Base-by-base conservation (phyloP, 1,140 invertebrate species). In the Pararge aegeria region DNA sequence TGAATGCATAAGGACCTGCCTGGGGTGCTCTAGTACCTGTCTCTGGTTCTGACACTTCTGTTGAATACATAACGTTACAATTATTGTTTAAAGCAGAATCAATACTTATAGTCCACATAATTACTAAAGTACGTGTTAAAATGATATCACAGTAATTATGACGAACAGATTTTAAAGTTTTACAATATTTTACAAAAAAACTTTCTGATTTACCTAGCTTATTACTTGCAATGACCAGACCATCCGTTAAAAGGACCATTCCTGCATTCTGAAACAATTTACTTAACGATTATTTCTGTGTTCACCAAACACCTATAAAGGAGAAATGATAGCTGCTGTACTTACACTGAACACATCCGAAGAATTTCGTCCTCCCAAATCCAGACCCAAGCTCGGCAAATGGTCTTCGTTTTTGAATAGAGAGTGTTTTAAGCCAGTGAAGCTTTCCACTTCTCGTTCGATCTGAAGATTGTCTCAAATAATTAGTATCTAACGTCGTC, bases 1-100 rank as follows among this genome's bases (percentile, higher is more conserved):
- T 97, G 91, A 97, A 97, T 48, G 96, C 96, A 82, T 96, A 97
- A 59, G 96, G 96, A 42, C 96, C 96, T 54, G 95, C 96, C 66
- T 95, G 90, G 9, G 96, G 95, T 21, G 96, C 95, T 69, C 96
- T 90, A 1, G 95, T 96, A 63, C 93, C 95, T 24, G 93, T 91
- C 67, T 92, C 84, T 15, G 64, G 61, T 30, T 62, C 59, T 18
- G 51, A 12, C n/a, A 51, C 38, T 7, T 15, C 30, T 13, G 40
- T 37, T 9, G n/a, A 27, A 21, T 1, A n/a, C 20, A 9, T 15
- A 16, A 16, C 24, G 9, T 49, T 44, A 16, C 0, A n/a, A 44
- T 21, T 9, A 21, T 4, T 4, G 24, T 2, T 24, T 4, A 7
- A 24, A 24, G 24, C 24, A 24, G 24, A 24, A 24, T 4, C 24